phyloP scores from a whole-genome alignment of 2,888 invertebrate species.

The Amblyjoppa fuscipennis region DNA sequence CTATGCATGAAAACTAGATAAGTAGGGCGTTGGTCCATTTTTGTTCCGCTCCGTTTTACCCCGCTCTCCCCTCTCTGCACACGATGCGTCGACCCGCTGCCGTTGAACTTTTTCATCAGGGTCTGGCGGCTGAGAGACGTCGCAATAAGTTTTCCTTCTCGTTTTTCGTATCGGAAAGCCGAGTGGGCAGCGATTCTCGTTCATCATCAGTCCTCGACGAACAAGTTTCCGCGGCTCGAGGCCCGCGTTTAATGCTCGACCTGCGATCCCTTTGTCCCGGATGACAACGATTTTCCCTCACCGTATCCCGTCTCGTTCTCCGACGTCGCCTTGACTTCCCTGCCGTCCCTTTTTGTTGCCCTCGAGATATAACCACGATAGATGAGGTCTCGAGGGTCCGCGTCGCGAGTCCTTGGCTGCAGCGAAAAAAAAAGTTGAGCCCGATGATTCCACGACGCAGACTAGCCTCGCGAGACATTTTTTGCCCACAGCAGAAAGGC shows the following conservation, averaged over 20 bases:
- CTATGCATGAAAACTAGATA: not conserved
- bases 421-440: conserved; percentile 37
- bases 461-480: not conserved
- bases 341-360: conserved; percentile 20
- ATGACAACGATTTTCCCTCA: conserved; percentile 62
- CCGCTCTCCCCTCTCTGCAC: not conserved
- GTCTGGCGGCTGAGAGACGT: not conserved
- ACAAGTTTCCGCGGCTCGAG: conserved; percentile 45
- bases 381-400: conserved; percentile 44
- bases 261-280: conserved; percentile 49
- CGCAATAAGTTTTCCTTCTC: conserved; percentile 28
- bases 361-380: conserved; percentile 43
- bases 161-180: conserved; percentile 48
- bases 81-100: conserved; percentile 6
- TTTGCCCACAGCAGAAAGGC: conserved; percentile 13
- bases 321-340: conserved; percentile 38
- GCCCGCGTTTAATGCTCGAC: conserved; percentile 55
- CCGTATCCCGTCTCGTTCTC: conserved; percentile 29
- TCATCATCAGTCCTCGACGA: conserved; percentile 58
- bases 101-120: conserved; percentile 14
- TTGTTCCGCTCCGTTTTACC: not conserved
- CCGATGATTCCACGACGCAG: not conserved
- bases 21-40: not conserved
- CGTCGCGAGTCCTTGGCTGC: conserved; percentile 12
- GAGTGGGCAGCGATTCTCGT: conserved; percentile 53